Percentiles rank a stretch among this genome's conserved stretches.
These are phyloP conservation scores for Cinara cedri DNA, from an alignment of 2,888 invertebrate genomes.

Conservation along the genomic window DNA sequence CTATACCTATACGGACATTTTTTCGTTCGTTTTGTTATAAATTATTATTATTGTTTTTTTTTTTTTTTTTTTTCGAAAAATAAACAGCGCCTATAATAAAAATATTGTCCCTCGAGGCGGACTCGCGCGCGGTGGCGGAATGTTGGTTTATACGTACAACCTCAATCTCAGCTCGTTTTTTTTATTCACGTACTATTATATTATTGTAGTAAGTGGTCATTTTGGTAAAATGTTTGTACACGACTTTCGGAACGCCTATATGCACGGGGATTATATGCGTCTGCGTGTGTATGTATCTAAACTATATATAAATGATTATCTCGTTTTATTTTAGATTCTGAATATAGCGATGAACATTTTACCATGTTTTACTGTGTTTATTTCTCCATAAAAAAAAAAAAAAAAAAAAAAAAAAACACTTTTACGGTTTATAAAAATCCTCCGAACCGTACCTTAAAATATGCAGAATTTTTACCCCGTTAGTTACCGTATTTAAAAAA, in stretches of 20 bases:
- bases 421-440: no score
- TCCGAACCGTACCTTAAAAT: no score
- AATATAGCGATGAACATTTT: no score
- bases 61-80: not conserved
- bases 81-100: not conserved
- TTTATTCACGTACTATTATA: not conserved
- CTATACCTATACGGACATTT: not conserved
- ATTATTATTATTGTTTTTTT: not conserved
- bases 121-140: not conserved
- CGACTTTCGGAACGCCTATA: slow-evolving; percentile 7
- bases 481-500: no score
- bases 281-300: no score
- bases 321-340: no score
- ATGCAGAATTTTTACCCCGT: no score
- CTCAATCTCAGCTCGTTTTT: not conserved
- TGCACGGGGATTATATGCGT: no score
- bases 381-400: no score
- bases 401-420: no score
- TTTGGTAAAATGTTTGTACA: slow-evolving; percentile 26
- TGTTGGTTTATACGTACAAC: not conserved
- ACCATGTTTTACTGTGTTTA: no score
- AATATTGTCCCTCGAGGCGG: slow-evolving; percentile 14
- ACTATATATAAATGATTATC: no score
- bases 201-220: not conserved
- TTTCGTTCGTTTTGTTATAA: not conserved